These are phyloP conservation scores for Scaptodrosophila latifasciaeformis DNA, from an alignment of 2,888 invertebrate genomes.

Conservation along the genomic window DNA sequence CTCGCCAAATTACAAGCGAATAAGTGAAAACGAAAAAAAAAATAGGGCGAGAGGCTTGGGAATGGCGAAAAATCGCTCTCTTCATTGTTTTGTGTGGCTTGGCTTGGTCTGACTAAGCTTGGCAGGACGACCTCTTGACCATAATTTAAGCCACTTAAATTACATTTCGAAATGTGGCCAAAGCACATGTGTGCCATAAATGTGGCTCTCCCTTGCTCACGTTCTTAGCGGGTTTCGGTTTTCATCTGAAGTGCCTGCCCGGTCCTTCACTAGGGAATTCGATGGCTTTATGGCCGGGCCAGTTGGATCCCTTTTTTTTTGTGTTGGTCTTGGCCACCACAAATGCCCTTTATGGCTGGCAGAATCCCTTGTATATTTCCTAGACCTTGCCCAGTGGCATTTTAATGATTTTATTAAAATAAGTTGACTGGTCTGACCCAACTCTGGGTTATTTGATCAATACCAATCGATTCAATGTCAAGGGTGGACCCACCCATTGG, in stretches of 20 bases:
- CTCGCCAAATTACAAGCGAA: slow-evolving; percentile 12
- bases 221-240: slow-evolving; percentile 27
- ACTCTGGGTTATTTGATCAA: slow-evolving; percentile 1
- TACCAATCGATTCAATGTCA: slow-evolving; percentile 33
- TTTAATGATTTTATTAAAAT: slow-evolving; percentile 62
- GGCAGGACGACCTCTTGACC: no score
- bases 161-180: slow-evolving; percentile 36
- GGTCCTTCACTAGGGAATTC: slow-evolving; percentile 20
- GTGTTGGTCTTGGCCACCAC: slow-evolving; percentile 41
- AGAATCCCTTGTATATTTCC: no score
- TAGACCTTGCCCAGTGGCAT: slow-evolving; percentile 48
- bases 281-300: not conserved
- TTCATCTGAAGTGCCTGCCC: slow-evolving; percentile 28
- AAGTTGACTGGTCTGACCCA: slow-evolving; percentile 20
- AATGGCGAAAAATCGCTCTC: no score
- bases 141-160: slow-evolving; percentile 61
- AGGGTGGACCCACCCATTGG: not conserved
- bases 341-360: slow-evolving; percentile 55
- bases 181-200: slow-evolving; percentile 54
- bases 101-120: no score
- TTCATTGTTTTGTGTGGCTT: no score
- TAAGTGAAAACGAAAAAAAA: not conserved
- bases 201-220: slow-evolving; percentile 26
- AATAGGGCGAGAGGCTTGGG: no score
- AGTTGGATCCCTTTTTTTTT: not conserved